Conservation (phyloP, 2,113 vertebrate genomes). For the Maccullochella peelii region DNA sequence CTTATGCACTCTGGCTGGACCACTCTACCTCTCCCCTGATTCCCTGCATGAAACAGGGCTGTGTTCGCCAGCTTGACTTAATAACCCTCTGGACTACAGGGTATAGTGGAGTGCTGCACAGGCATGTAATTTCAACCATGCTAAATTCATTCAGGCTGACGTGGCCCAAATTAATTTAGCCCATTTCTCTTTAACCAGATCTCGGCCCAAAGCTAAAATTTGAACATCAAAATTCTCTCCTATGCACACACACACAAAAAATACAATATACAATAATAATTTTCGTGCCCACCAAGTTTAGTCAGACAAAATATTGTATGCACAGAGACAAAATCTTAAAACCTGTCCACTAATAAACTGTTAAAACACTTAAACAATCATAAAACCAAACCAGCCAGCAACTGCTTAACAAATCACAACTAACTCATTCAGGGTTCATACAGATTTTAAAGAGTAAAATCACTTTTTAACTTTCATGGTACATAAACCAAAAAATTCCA, state of each 20-base stretch:
- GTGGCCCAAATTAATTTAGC: neutral
- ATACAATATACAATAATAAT: too few species aligned
- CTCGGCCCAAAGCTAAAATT: neutral
- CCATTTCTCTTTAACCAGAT: neutral
- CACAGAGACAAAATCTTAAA: neutral
- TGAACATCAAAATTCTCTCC: neutral
- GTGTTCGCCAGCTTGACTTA: constrained; percentile 21
- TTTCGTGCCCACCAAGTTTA: neutral
- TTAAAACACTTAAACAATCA: neutral
- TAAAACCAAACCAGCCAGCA: neutral
- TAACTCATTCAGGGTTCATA: neutral
- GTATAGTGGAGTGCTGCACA: neutral
- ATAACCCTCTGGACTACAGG: neutral
- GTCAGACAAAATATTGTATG: neutral
- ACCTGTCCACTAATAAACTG: neutral
- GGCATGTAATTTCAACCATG: neutral
- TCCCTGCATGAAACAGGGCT: constrained; percentile 24
- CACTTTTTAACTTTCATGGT: too few species aligned
- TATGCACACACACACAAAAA: neutral
- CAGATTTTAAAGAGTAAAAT: too few species aligned
- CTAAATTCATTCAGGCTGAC: neutral
- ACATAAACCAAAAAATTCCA: too few species aligned
- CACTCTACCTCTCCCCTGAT: constrained; percentile 22
- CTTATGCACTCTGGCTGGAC: constrained; percentile 20
- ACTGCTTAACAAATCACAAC: neutral